Percentiles rank a stretch among this genome's conserved stretches.
phyloP scores from a whole-genome alignment of 1,140 invertebrate species.

The Calliopsis andreniformis region DNA sequence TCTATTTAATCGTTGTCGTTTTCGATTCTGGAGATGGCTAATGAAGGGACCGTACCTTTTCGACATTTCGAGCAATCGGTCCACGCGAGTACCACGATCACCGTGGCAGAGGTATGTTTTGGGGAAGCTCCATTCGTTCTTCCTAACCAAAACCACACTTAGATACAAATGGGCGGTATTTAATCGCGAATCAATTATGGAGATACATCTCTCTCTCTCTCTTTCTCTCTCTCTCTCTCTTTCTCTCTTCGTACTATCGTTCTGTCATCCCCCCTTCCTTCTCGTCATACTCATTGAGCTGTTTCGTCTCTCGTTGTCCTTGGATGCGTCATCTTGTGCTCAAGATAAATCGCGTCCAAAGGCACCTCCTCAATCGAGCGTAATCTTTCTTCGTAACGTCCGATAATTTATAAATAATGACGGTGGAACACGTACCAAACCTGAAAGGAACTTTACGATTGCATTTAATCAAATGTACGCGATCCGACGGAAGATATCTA shows the following conservation, averaged over 20 bases:
- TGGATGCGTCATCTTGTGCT: constrained; percentile 12
- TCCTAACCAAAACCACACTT: constrained; percentile 76
- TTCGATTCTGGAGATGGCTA: not conserved
- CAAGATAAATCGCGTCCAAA: constrained; percentile 18
- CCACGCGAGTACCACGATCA: constrained; percentile 66
- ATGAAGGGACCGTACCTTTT: not conserved
- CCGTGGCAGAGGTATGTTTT: constrained; percentile 79
- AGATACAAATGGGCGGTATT: constrained; percentile 46
- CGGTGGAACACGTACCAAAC: not conserved
- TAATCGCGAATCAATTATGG: constrained; percentile 30
- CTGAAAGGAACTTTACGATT: not conserved
- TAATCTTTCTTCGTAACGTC: constrained; percentile 5
- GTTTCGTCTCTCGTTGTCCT: constrained; percentile 4
- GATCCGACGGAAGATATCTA: not conserved
- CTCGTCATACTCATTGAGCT: not conserved
- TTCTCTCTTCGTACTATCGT: too few relatives aligned
- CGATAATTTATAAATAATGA: constrained; percentile 24
- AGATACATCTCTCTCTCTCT: constrained; percentile 19
- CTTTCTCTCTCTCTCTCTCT: not conserved
- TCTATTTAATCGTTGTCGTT: not conserved
- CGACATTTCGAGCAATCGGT: constrained; percentile 29
- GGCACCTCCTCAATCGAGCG: constrained; percentile 7
- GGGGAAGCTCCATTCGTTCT: constrained; percentile 78
- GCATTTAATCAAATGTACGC: not conserved
- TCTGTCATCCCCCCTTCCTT: too few relatives aligned